Evolutionary conservation across 1,140 invertebrate species (phyloP), one percentile per base, ranked within the genome.

Genomic region (Zelostemma sp.): DNA sequence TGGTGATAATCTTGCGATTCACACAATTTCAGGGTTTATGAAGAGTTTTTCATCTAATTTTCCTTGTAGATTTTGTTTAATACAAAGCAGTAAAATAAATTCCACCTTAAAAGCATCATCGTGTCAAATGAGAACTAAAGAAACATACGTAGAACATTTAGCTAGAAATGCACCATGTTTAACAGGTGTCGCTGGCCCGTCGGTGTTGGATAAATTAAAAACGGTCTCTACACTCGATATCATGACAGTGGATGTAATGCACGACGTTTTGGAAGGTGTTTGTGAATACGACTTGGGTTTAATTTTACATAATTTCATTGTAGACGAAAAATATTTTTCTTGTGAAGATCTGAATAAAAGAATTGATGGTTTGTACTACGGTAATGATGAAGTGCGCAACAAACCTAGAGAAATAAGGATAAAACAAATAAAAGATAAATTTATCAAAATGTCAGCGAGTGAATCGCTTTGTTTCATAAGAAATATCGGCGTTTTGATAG

Each of bases 11-110:
- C 46, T 69, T 8, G 66, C 38, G 1, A 17, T 56, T 8, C 61
- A 73, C 51, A 35, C 33, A 40, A 63, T 73, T 14, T 54, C 67
- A 17, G 71, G 63, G 33, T 68, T 64, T 11, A 15, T 59, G 1
- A 15, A 40, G 56, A 61, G 63, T 58, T 73, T 73, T 31, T 9
- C 4, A 19, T 15, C 40, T 0, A 61, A 64, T 47, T 47, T 54
- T 6, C 33, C 45, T 16, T 73, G 67, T 25, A 50, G 61, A 41
- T 19, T 67, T 18, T 73, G 67, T 57, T 41, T 64, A n/a, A 58
- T 65, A 18, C 21, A 28, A 14, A 46, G 14, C 14, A 21, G 60
- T 19, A 18, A 60, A 4, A 65, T 70, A 0, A 61, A 65, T 48
- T 18, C 12, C n/a, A 45, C 43, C 38, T 46, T 47, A 21, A 31